Percentiles rank a stretch among this genome's conserved stretches.
Evolutionary conservation across 2,113 vertebrate species (phyloP).

Genomic region (Cyanistes caeruleus): DNA sequence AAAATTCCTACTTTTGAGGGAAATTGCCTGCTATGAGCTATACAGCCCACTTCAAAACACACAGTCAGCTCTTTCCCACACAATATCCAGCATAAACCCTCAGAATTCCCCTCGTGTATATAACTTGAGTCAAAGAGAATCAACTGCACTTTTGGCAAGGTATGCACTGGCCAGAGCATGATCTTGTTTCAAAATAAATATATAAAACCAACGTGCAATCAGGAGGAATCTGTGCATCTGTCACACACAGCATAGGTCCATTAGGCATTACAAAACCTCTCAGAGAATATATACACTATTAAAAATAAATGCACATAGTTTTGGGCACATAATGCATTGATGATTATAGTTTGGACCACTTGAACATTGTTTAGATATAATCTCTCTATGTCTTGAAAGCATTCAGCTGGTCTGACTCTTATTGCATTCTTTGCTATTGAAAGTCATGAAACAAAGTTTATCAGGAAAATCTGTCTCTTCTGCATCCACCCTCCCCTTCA

Average conservation of each 20-base stretch:
- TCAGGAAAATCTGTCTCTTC: neutral
- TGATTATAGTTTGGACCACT: neutral
- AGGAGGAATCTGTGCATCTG: neutral
- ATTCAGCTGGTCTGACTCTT: neutral
- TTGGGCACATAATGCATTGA: neutral
- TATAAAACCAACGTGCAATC: neutral
- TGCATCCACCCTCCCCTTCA: neutral
- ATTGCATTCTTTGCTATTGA: neutral
- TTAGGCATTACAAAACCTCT: neutral
- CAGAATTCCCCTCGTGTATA: neutral
- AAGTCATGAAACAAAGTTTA: neutral
- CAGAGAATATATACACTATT: neutral
- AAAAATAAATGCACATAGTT: neutral
- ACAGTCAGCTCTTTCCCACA: neutral
- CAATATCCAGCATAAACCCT: neutral
- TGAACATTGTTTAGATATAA: neutral
- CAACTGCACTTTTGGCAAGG: neutral
- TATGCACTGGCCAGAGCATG: rapidly evolving
- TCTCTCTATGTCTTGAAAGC: neutral
- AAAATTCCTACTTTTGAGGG: neutral
- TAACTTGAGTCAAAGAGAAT: neutral
- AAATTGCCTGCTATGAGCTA: neutral
- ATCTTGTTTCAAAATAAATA: neutral
- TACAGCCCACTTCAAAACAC: neutral
- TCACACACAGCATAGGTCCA: neutral